phyloP scores from a whole-genome alignment of 2,888 invertebrate species.

The Pollenia amentaria region DNA sequence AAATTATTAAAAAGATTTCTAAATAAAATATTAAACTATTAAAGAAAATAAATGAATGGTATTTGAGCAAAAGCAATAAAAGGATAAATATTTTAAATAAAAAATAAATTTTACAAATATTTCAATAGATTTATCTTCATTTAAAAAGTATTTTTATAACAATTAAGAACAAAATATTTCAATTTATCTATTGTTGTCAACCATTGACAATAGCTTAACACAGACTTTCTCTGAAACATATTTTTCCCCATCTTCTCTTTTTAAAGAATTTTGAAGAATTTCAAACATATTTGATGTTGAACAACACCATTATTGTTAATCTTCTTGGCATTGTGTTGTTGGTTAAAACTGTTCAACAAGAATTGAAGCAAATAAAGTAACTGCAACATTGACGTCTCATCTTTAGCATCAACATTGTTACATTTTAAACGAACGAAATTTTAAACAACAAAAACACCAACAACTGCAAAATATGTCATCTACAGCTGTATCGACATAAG shows the following conservation, averaged over 20 bases:
- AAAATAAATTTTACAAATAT: too few relatives aligned
- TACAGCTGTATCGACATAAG: constrained; percentile 41
- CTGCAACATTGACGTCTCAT: constrained; percentile 55
- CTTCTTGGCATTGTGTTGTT: constrained; percentile 57
- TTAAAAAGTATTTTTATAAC: too few relatives aligned
- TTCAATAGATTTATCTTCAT: too few relatives aligned
- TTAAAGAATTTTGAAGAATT: neutral
- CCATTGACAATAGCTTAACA: too few relatives aligned
- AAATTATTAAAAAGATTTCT: constrained; percentile 20
- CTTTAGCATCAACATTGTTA: constrained; percentile 42
- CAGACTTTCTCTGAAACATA: too few relatives aligned
- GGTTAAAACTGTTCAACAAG: constrained; percentile 14
- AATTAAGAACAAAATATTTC: too few relatives aligned
- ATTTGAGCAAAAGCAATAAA: neutral
- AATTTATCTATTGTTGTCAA: too few relatives aligned
- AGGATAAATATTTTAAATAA: too few relatives aligned
- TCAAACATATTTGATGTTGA: constrained; percentile 9
- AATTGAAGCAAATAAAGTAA: neutral
- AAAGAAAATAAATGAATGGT: neutral
- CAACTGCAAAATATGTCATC: constrained; percentile 16
- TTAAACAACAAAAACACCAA: constrained; percentile 20
- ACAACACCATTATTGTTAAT: constrained; percentile 55
- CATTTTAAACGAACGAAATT: constrained; percentile 20
- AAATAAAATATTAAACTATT: neutral
- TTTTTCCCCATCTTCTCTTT: neutral